Evolutionary conservation across 2,113 vertebrate genomes (phyloP).

Genomic region (Mesembrinibis cayennensis): DNA sequence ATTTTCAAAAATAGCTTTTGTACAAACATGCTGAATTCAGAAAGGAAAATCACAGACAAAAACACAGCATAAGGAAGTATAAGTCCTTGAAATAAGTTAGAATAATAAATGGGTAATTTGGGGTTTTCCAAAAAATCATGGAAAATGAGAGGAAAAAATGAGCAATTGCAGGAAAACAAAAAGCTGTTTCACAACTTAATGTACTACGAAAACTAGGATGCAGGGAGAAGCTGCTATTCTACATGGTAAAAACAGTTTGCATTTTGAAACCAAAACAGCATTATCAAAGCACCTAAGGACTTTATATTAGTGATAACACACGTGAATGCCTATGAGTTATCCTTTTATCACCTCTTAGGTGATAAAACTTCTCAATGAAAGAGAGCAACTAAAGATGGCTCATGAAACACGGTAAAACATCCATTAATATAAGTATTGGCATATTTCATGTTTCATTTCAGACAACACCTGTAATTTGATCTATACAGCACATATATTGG

Average conservation of each 20-base stretch:
- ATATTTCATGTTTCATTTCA: background rate
- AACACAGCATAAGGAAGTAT: background rate
- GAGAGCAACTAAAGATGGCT: background rate
- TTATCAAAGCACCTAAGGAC: background rate
- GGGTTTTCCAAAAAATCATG: background rate
- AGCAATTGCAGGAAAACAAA: background rate
- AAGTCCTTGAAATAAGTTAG: background rate
- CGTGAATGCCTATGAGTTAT: background rate
- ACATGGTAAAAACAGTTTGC: background rate
- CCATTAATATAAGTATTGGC: background rate
- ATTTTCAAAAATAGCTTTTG: background rate
- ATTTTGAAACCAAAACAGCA: background rate
- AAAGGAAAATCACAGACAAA: background rate
- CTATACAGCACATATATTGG: background rate
- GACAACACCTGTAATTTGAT: background rate
- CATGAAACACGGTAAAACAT: background rate
- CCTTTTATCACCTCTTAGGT: background rate
- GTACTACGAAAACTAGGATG: background rate
- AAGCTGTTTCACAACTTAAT: background rate
- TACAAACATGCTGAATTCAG: background rate
- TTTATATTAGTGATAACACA: background rate
- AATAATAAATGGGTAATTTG: background rate
- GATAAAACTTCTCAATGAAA: background rate
- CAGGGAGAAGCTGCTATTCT: background rate
- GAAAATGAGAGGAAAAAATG: background rate